These are phyloP conservation scores for Henicopernis longicauda DNA, from an alignment of 2,113 vertebrate species.

Conservation along the genomic window DNA sequence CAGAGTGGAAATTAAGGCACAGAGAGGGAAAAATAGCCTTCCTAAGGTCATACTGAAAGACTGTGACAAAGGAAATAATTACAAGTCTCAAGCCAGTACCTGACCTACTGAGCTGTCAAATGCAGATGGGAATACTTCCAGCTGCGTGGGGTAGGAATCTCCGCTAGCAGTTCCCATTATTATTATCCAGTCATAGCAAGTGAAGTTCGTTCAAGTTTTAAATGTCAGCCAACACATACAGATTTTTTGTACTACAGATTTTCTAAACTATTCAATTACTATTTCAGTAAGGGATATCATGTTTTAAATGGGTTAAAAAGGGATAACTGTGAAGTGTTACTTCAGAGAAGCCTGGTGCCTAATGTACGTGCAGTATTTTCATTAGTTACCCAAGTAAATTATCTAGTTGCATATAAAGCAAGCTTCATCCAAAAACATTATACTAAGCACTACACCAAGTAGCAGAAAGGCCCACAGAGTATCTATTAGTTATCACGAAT, in stretches of 20 bases:
- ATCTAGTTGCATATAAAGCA: neutral
- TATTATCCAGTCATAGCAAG: neutral
- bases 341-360: neutral
- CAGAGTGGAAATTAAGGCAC: neutral
- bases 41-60: neutral
- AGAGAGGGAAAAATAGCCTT: neutral
- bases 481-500: neutral
- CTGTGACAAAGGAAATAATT: neutral
- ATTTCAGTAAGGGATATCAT: neutral
- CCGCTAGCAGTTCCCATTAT: neutral
- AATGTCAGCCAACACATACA: neutral
- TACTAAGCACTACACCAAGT: neutral
- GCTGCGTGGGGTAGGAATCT: neutral
- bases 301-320: neutral
- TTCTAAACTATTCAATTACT: neutral
- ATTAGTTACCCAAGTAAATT: neutral
- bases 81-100: neutral
- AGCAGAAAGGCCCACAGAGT: rapidly evolving
- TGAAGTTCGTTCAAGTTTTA: neutral
- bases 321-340: neutral
- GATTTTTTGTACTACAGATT: neutral
- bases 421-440: neutral
- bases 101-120: neutral
- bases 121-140: neutral
- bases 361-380: neutral